Evolutionary conservation across 2,888 invertebrate species (phyloP).

Genomic region (Galerucella calmariensis): DNA sequence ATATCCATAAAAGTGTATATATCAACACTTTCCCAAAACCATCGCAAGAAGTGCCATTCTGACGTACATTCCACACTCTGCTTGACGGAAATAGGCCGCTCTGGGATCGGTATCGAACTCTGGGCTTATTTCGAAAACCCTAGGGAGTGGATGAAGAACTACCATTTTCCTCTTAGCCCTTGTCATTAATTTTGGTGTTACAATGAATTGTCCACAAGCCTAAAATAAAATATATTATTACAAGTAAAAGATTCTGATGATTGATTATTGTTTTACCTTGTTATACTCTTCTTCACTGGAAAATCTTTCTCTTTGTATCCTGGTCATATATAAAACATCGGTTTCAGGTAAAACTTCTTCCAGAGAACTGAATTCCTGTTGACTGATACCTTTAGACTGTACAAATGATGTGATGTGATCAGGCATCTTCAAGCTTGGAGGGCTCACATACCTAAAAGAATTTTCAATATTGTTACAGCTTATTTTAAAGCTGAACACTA

Average conservation of each 20-base stretch:
- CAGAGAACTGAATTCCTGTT: conserved; percentile 77
- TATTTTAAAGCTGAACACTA: too few species aligned
- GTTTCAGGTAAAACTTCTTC: conserved; percentile 91
- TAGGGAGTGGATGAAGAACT: conserved; percentile 96
- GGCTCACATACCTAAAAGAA: conserved; percentile 73
- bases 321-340: conserved; percentile 98
- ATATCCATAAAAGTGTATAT: background rate
- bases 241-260: background rate
- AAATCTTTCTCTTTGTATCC: conserved; percentile 96
- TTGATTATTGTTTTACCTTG: conserved; percentile 69
- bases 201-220: conserved; percentile 87
- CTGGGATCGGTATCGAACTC: conserved; percentile 96
- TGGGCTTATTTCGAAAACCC: conserved; percentile 93
- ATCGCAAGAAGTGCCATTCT: conserved; percentile 96
- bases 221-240: conserved; percentile 61
- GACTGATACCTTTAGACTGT: conserved; percentile 79
- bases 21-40: conserved; percentile 76
- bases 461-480: too few species aligned
- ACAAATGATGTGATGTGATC: conserved; percentile 84
- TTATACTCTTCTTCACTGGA: conserved; percentile 84
- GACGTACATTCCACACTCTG: conserved; percentile 97
- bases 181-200: conserved; percentile 96
- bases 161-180: conserved; percentile 93
- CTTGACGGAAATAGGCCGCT: conserved; percentile 98
- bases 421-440: conserved; percentile 91